phyloP scores from a whole-genome alignment of 2,797 vertebrate species.

The Parambassis ranga region DNA sequence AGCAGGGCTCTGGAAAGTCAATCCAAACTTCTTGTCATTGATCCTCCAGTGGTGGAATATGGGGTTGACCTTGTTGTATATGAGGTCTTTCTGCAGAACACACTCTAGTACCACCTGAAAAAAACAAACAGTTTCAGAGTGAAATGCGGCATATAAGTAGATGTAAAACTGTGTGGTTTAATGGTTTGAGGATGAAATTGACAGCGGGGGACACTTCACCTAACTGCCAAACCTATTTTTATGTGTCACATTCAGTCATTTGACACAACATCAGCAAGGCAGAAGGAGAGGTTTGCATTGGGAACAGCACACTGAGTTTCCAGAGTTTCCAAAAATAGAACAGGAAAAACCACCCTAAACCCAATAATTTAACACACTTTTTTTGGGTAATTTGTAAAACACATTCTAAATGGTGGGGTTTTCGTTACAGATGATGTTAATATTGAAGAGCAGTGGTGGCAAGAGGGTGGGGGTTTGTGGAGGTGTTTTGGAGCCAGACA shows the following conservation, averaged over 20 bases:
- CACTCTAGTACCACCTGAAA: slow-evolving; percentile 96
- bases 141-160: slow-evolving; percentile 8
- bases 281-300: slow-evolving; percentile 1
- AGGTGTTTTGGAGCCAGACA: slow-evolving; percentile 55
- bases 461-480: neutral
- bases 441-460: slow-evolving; percentile 48
- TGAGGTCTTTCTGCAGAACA: slow-evolving; percentile 91
- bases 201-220: slow-evolving; percentile 15
- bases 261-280: neutral
- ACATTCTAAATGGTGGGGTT: slow-evolving; percentile 64
- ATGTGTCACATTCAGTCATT: slow-evolving; percentile 47
- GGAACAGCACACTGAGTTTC: slow-evolving; percentile 6
- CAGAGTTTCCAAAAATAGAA: slow-evolving; percentile 30
- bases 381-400: slow-evolving; percentile 67
- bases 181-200: neutral
- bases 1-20: slow-evolving; percentile 98
- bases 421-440: slow-evolving; percentile 64
- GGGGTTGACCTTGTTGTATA: slow-evolving; percentile 99
- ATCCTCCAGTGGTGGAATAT: slow-evolving; percentile 99
- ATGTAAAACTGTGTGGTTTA: slow-evolving; percentile 18
- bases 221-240: slow-evolving; percentile 37
- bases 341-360: neutral
- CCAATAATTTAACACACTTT: slow-evolving; percentile 36
- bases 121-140: slow-evolving; percentile 16
- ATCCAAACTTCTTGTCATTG: slow-evolving; percentile 97